Base-by-base conservation (phyloP, 2,113 vertebrate genomes). In the Dicrurus megarhynchus region DNA sequence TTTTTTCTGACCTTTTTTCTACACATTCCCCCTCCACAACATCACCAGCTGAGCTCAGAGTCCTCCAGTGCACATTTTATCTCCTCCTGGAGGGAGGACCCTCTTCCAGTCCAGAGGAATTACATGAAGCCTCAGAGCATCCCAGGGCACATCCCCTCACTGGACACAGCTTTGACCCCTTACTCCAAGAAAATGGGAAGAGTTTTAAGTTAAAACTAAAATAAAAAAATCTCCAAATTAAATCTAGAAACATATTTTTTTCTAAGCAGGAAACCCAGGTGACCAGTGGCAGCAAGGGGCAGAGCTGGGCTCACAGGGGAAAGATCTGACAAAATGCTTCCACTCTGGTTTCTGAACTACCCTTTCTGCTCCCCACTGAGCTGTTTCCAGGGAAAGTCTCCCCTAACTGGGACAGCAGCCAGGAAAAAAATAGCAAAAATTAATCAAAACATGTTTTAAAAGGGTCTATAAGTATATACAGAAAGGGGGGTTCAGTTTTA, bases 121-220 rank as follows among this genome's bases (percentile, higher is more conserved):
- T n/a, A 5, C 24, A 42, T 4, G 35, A 63, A 50, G 21, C 42
- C 42, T 42, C 67, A 35, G 15, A 73, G 32, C 63, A 57, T 57
- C 49, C 49, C 1, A 0, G 13, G 65, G 56, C 28, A 46, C n/a
- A 52, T 39, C 9, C 12, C 18, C 16, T 5, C 20, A 2, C n/a
- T 47, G 49, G 26, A 35, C 30, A 13, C 27, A 28, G 37, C 32
- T 64, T 27, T 65, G 32, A 50, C 50, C 33, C 32, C 50, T 37
- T 4, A 3, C 42, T 26, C 32, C 18, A 57, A 44, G 33, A 42
- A 80, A 73, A 65, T 2, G 1, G 35, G 26, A 30, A 64, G 11
- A 64, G 35, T 64, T 73, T 65, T 35, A 64, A 42, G 11, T 4
- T 16, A 22, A 71, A 79, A 65, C 5, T 9, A 3, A 8, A 23